phyloP scores from a whole-genome alignment of 2,797 vertebrate genomes.

The Cyclopterus lumpus region DNA sequence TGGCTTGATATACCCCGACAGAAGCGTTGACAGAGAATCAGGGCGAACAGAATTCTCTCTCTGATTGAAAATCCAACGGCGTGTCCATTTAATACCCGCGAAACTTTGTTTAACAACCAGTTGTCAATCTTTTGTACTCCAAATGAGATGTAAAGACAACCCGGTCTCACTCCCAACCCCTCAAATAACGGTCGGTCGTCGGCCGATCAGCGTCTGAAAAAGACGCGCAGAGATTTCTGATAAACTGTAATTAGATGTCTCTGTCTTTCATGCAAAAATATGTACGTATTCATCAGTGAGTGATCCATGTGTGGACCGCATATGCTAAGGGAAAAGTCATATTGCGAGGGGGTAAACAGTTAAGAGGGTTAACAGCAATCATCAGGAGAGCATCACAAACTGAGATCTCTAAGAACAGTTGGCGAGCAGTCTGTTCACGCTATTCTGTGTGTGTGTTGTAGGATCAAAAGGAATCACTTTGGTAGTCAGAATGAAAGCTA shows the following conservation, averaged over 20 bases:
- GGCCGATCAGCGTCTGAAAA: not conserved
- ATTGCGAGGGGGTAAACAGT: not conserved
- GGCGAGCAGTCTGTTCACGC: no score
- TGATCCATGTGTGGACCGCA: not conserved
- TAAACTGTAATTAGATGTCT: not conserved
- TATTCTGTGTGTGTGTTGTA: not conserved
- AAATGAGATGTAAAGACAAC: not conserved
- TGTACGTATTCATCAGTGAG: no score
- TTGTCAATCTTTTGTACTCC: not conserved
- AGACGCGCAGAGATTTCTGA: not conserved
- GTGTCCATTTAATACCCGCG: not conserved
- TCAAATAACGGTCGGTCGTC: not conserved
- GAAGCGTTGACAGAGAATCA: slow-evolving; percentile 26
- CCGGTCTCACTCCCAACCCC: not conserved
- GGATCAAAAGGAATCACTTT: slow-evolving; percentile 33
- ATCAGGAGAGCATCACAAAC: not conserved
- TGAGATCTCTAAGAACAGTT: not conserved
- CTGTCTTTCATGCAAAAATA: no score
- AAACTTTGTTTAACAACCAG: not conserved
- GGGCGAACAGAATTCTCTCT: not conserved
- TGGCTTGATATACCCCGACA: slow-evolving; percentile 37
- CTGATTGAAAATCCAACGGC: slow-evolving; percentile 14
- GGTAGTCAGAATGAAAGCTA: not conserved
- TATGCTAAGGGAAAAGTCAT: not conserved
- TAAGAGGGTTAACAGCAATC: not conserved